These are phyloP conservation scores for Gonioctena quinquepunctata DNA, from an alignment of 1,140 invertebrate genomes.

Conservation along the genomic window DNA sequence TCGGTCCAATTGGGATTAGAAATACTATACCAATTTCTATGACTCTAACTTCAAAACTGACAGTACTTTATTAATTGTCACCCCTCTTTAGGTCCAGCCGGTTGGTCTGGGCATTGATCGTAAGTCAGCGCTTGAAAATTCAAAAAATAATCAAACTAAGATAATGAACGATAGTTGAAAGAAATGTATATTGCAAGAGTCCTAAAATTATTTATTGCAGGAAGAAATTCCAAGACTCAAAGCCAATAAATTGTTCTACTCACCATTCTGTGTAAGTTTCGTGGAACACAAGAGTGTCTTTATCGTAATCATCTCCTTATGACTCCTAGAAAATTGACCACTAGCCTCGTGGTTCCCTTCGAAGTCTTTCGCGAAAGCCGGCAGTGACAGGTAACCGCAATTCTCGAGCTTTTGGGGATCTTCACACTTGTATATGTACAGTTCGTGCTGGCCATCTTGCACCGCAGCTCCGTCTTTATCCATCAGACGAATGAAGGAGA, in stretches of 20 bases:
- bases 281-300: conserved; percentile 89
- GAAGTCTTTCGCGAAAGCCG: conserved; percentile 70
- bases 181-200: no score
- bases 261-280: conserved; percentile 92
- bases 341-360: conserved; percentile 57
- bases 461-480: conserved; percentile 86
- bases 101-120: no score
- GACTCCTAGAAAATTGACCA: conserved; percentile 72
- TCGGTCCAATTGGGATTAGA: no score
- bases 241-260: background rate
- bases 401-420: conserved; percentile 76
- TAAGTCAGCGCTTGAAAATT: no score
- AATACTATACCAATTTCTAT: no score
- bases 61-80: no score
- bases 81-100: no score
- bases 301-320: conserved; percentile 83
- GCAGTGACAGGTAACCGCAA: conserved; percentile 74
- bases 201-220: no score
- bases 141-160: no score
- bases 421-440: conserved; percentile 93
- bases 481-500: conserved; percentile 89
- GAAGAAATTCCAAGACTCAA: background rate
- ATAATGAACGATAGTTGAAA: no score
- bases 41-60: no score
- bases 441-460: conserved; percentile 82